These are phyloP conservation scores for Helicorthomorpha holstii DNA, from an alignment of 1,140 invertebrate genomes.

Conservation along the genomic window DNA sequence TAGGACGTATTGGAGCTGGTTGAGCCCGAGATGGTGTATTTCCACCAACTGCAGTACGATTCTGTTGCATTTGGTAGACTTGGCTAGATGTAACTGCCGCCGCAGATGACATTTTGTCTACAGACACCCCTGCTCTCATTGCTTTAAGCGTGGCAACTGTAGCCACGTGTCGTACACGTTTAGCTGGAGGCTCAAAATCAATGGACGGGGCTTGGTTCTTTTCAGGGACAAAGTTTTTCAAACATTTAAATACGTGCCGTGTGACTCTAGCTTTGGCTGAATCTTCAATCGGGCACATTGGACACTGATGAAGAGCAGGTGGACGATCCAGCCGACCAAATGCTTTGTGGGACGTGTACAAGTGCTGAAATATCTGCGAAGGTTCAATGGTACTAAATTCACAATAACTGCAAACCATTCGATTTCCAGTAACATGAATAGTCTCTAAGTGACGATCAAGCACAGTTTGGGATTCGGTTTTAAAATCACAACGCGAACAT, in stretches of 20 bases:
- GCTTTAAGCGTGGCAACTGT: conserved; percentile 7
- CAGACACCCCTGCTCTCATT: not conserved
- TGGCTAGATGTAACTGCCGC: conserved; percentile 1
- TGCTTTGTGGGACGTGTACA: conserved; percentile 73
- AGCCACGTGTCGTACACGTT: conserved; percentile 38
- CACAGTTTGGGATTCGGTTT: conserved; percentile 69
- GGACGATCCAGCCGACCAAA: conserved; percentile 64
- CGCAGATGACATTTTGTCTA: not conserved
- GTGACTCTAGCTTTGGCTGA: conserved; percentile 85
- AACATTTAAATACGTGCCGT: conserved; percentile 70
- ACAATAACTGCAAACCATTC: conserved; percentile 60
- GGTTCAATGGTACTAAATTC: conserved; percentile 60
- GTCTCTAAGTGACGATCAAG: conserved; percentile 80
- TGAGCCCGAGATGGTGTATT: conserved; percentile 10
- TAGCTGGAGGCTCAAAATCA: conserved; percentile 82
- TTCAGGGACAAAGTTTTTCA: conserved; percentile 76
- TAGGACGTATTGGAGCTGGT: conserved; percentile 10
- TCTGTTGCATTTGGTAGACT: conserved; percentile 1
- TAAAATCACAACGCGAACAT: conserved; percentile 81
- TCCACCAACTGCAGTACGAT: not conserved
- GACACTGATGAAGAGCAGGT: conserved; percentile 74
- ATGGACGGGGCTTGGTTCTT: conserved; percentile 61
- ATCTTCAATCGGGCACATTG: conserved; percentile 85
- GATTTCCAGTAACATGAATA: conserved; percentile 71
- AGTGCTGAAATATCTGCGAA: conserved; percentile 76